Conservation (phyloP, 2,113 vertebrate species). For the Seriola rivoliana region DNA sequence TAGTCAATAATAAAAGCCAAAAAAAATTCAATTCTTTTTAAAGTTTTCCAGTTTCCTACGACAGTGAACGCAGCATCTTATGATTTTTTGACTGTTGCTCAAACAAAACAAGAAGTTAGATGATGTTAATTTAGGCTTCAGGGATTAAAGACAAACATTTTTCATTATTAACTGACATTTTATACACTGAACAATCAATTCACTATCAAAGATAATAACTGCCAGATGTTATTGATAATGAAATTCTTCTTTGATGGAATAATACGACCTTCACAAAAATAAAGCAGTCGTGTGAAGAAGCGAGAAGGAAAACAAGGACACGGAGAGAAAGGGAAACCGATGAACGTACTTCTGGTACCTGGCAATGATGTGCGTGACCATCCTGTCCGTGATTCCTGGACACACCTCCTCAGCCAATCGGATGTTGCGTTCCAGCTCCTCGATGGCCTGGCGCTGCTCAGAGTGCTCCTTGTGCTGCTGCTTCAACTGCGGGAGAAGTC, state of each 20-base stretch:
- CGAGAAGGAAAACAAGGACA: neutral
- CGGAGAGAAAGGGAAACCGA: neutral
- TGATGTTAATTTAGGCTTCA: too few species aligned
- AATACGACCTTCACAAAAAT: neutral
- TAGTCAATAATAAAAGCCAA: too few species aligned
- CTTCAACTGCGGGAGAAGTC: conserved; percentile 86
- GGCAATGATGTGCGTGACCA: conserved; percentile 95
- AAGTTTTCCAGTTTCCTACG: too few species aligned
- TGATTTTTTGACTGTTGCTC: too few species aligned
- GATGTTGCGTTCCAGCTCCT: conserved; percentile 95
- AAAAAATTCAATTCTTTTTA: too few species aligned
- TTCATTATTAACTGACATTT: too few species aligned
- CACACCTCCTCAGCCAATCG: conserved; percentile 91
- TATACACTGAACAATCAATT: too few species aligned
- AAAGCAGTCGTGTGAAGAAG: neutral
- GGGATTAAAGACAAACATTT: too few species aligned
- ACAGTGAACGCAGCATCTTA: too few species aligned
- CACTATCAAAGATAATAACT: too few species aligned
- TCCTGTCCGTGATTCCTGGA: conserved; percentile 96
- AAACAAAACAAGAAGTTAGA: too few species aligned
- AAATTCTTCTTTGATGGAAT: neutral
- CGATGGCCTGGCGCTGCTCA: conserved; percentile 90
- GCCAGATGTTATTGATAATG: too few species aligned
- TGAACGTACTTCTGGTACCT: conserved; percentile 87
- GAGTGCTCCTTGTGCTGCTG: conserved; percentile 91